Evolutionary conservation across 2,888 invertebrate species (phyloP).

Genomic region (Lagria hirta): DNA sequence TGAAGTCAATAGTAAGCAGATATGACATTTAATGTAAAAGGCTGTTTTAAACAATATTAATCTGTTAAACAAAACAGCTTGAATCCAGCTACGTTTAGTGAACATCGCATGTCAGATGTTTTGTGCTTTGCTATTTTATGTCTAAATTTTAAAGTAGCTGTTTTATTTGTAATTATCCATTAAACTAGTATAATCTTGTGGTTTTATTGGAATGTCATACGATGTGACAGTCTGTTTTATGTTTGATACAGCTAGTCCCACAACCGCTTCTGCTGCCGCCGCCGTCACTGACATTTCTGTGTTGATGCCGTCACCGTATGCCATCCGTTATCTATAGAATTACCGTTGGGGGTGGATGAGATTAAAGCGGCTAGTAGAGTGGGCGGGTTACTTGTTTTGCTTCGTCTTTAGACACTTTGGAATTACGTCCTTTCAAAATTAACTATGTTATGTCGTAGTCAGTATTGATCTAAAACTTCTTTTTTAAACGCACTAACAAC

Average conservation of each 20-base stretch:
- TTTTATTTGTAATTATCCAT: slow-evolving; percentile 4
- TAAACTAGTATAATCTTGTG: slow-evolving; percentile 3
- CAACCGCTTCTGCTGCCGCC: slow-evolving; percentile 6
- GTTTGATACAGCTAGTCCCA: not conserved
- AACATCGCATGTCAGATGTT: not conserved
- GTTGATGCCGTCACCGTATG: slow-evolving; percentile 2
- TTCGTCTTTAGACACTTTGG: not conserved
- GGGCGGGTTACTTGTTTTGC: slow-evolving; percentile 14
- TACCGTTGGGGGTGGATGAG: slow-evolving; percentile 12
- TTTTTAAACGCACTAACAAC: no score
- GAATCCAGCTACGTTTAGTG: no score
- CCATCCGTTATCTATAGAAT: slow-evolving; percentile 16
- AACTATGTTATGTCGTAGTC: no score
- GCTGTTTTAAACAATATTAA: no score
- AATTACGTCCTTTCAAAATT: slow-evolving; percentile 9
- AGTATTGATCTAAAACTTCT: no score
- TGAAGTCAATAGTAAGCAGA: no score
- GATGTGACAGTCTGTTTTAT: slow-evolving; percentile 1
- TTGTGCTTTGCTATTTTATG: no score
- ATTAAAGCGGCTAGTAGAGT: slow-evolving; percentile 12
- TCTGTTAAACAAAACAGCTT: no score
- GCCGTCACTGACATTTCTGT: not conserved
- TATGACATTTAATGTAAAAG: no score
- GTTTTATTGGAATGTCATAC: slow-evolving; percentile 10
- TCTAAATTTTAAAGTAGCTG: no score